Base-by-base conservation (phyloP, 2,113 vertebrate species). In the Peromyscus californicus region DNA sequence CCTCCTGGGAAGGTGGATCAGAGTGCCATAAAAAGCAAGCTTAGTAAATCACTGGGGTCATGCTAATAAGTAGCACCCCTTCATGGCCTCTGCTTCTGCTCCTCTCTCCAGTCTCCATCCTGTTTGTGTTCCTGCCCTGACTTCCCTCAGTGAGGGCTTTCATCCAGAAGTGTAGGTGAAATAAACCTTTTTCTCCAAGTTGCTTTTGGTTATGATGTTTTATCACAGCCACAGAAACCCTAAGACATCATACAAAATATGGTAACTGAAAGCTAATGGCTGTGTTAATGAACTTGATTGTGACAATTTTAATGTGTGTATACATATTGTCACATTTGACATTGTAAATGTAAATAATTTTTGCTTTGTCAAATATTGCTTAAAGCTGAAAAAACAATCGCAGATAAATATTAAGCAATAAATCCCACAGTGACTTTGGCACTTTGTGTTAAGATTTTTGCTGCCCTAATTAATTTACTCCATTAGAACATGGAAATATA, bases 401-500 rank as follows among this genome's bases (percentile, higher is more conserved):
- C 22, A n/a, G 45, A 42, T 85, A 90, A 42, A 45, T n/a, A 65
- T 39, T 65, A 70, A 87, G 51, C 24, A 45, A 48, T 33, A 96
- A 91, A 91, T 97, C 91, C 26, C 89, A 0, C 33, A 61, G 51
- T 85, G 26, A 16, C 72, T 84, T 39, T 70, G 79, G 29, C 82
- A 97, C 63, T 82, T 45, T 92, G 31, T 72, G 39, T 21, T 84
- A 69, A 33, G 75, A 69, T 94, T 21, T 82, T 97, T 90, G 17
- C n/a, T 95, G 26, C 78, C 82, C 95, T 97, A 76, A 86, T 12
- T 97, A 31, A 87, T 96, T 91, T 92, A 93, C 26, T 90, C 97
- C 88, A 93, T 97, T 69, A 90, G 39, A 95, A 91, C 48, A 97
- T 26, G 89, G 95, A 94, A 96, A 5, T 61, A 80, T 94, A 51